phyloP scores from a whole-genome alignment of 2,888 invertebrate species.

The Diadegma fenestrale region DNA sequence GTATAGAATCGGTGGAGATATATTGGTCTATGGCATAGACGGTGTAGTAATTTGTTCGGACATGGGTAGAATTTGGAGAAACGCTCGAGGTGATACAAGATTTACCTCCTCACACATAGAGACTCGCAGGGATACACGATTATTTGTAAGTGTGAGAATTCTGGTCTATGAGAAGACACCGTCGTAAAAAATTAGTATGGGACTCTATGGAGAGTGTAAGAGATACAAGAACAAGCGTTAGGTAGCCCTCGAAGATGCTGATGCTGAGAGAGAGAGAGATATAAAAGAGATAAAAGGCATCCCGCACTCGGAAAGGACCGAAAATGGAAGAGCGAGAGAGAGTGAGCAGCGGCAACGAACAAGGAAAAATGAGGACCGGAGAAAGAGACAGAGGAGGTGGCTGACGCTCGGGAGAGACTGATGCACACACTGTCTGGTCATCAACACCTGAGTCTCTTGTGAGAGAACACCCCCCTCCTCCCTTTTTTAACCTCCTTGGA shows the following conservation, averaged over 20 bases:
- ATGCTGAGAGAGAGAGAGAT: constrained; percentile 54
- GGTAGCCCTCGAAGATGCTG: constrained; percentile 43
- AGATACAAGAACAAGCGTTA: constrained; percentile 44
- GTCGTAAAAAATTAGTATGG: background rate
- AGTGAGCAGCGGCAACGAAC: background rate
- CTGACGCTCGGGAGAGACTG: constrained; percentile 21
- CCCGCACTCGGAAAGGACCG: constrained; percentile 52
- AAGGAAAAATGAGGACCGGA: background rate
- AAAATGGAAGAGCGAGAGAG: constrained; percentile 24
- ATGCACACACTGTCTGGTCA: constrained; percentile 69
- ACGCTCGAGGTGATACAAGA: constrained; percentile 28
- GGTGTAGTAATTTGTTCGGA: constrained; percentile 65
- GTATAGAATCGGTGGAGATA: constrained; percentile 40
- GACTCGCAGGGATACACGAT: background rate
- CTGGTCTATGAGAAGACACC: background rate
- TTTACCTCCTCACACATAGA: background rate
- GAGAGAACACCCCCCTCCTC: constrained; percentile 9
- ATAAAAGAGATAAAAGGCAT: constrained; percentile 66
- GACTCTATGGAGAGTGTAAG: constrained; percentile 32
- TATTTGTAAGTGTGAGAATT: constrained; percentile 3
- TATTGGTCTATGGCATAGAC: constrained; percentile 42
- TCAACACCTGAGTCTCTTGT: constrained; percentile 69
- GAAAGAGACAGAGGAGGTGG: constrained; percentile 23
- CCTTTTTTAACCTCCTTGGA: background rate
- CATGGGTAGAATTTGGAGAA: constrained; percentile 58